Percentiles rank a stretch among this genome's conserved stretches.
phyloP scores from a whole-genome alignment of 2,113 vertebrate genomes.

The Gopherus evgoodei region DNA sequence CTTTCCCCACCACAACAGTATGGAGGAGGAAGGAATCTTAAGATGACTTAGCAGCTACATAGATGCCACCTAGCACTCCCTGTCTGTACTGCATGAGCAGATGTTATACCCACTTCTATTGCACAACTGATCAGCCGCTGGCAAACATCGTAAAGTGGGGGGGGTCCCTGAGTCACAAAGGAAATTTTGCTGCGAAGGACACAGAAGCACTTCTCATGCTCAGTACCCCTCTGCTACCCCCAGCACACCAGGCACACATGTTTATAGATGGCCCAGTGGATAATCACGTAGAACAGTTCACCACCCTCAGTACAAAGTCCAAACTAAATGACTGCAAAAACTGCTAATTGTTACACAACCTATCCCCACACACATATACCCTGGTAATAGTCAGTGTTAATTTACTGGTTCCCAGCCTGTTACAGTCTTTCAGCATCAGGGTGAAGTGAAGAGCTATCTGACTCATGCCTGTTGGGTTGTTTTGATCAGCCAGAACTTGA shows the following conservation, averaged over 20 bases:
- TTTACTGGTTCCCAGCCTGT: constrained; percentile 62
- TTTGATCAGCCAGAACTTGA: constrained; percentile 73
- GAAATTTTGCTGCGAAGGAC: background rate
- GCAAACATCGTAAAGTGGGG: background rate
- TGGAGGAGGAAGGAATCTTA: background rate
- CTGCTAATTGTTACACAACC: constrained; percentile 70
- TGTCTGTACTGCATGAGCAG: background rate
- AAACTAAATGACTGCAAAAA: constrained; percentile 68
- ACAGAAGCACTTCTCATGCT: background rate
- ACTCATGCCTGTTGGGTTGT: constrained; percentile 61
- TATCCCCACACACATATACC: constrained; percentile 32
- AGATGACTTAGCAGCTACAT: background rate
- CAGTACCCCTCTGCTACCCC: background rate
- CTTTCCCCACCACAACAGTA: rapidly evolving
- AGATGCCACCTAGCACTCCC: background rate
- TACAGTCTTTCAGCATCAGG: constrained; percentile 58
- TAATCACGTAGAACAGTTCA: constrained; percentile 27
- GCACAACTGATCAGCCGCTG: background rate
- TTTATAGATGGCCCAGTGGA: background rate
- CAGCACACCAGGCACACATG: rapidly evolving
- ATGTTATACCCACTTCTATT: background rate
- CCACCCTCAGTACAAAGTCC: background rate
- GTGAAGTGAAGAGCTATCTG: constrained; percentile 70
- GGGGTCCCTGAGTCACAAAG: background rate
- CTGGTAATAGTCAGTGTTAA: constrained; percentile 69